Base-by-base conservation (phyloP, 2,888 invertebrate species). In the Mimumesa dahlbomi region DNA sequence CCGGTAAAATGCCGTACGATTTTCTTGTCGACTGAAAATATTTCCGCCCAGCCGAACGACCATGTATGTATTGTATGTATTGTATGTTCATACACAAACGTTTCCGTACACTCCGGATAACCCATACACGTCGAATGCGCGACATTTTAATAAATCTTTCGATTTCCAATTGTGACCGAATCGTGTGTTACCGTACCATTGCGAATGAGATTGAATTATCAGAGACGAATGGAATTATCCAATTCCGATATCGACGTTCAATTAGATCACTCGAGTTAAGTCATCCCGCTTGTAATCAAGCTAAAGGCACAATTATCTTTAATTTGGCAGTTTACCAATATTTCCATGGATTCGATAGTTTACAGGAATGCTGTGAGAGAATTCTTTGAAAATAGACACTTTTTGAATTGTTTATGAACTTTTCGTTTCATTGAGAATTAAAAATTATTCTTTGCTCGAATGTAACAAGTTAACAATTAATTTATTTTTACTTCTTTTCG, bases 201-300 rank as follows among this genome's bases (percentile, higher is more conserved):
- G 14, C 16, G 46, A 29, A n/a, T 13, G 34, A 54, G 66, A 66
- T 53, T 66, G 61, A 53, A 61, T 61, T 54, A 61, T 66, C 31
- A 45, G 42, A 53, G 45, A 64, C 52, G 46, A 65, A 59, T 61
- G 61, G 66, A 66, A 66, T 61, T 66, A 66, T 65, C 53, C 61
- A 53, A 66, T 48, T 61, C 53, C 66, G 53, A 66, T 66, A 61
- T 53, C 53, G 52, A 25, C 54, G 38, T 50, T 58, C 58, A 50
- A 58, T 58, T 49, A 48, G n/a, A 48, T 53, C 36, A 22, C 50
- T 52, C 53, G 61, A 61, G 11, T 31, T 19, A 18, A 9, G 49
- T 48, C 48, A 53, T 42, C 48, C 49, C 48, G 57, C 57, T 48
- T 48, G 31, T 40, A n/a, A n/a, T n/a, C n/a, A n/a, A 25, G 54